Conservation (phyloP, 1,140 invertebrate genomes). For the Leptinotarsa undecemlineata region DNA sequence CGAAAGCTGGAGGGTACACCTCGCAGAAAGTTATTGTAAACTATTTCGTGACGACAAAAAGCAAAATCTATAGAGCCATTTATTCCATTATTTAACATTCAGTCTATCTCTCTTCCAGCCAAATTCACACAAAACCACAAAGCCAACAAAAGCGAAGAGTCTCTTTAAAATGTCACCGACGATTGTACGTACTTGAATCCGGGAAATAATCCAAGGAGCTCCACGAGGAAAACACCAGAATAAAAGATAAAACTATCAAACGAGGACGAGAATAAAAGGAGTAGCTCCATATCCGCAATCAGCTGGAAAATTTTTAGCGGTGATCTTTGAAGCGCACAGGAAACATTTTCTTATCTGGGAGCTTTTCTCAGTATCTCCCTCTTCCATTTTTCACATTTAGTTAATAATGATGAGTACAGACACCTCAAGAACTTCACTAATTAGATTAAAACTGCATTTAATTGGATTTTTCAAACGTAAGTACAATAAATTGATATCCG, state of each 20-base stretch:
- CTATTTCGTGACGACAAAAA: too few species aligned
- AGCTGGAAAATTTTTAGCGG: not conserved
- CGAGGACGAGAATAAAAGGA: not conserved
- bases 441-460: too few species aligned
- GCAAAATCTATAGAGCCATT: too few species aligned
- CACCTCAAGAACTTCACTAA: too few species aligned
- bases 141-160: not conserved
- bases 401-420: too few species aligned
- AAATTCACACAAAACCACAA: too few species aligned
- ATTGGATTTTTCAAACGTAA: too few species aligned
- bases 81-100: too few species aligned
- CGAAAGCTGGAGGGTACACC: too few species aligned
- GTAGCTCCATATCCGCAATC: constrained; percentile 2
- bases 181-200: not conserved
- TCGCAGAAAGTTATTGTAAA: too few species aligned
- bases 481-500: too few species aligned
- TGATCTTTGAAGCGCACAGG: not conserved
- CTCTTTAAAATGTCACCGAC: not conserved
- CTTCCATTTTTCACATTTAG: not conserved
- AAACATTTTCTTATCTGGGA: not conserved
- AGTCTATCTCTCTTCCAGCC: too few species aligned
- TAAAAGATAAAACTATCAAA: constrained; percentile 4
- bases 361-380: not conserved
- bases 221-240: not conserved
- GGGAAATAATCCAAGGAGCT: constrained; percentile 4